A percentile compares a stretch with the other conserved stretches of the same genome.
Conservation (phyloP, 2,888 invertebrate genomes). For the Sarcophaga variegata region DNA sequence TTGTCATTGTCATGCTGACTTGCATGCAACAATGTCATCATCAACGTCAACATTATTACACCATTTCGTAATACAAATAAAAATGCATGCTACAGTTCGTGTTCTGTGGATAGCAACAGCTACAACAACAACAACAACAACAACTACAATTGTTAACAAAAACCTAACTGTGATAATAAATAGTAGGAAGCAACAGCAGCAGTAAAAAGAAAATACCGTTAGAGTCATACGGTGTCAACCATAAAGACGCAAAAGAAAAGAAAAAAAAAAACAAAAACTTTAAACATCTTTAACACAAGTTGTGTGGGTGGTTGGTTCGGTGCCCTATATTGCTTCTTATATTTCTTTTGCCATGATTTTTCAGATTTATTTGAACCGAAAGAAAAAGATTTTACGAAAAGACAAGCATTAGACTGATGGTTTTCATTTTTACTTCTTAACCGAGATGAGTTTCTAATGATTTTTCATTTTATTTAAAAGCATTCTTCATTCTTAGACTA, state of each 20-base stretch:
- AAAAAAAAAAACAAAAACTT: not conserved
- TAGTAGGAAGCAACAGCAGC: not conserved
- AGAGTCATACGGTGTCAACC: conserved; percentile 26
- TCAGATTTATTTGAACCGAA: not conserved
- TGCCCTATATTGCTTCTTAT: not conserved
- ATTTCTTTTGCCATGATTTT: not conserved
- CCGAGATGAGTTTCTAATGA: too few relatives aligned
- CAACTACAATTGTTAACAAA: conserved; percentile 6
- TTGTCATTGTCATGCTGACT: conserved; percentile 69
- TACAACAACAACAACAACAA: conserved; percentile 44
- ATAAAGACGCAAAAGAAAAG: too few relatives aligned
- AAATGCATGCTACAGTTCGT: conserved; percentile 29
- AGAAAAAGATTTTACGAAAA: not conserved
- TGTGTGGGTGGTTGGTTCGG: not conserved
- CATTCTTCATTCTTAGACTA: too few relatives aligned
- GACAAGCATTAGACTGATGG: not conserved
- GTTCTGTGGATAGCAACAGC: too few relatives aligned
- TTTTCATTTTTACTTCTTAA: not conserved
- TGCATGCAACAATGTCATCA: conserved; percentile 69
- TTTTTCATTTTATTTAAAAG: too few relatives aligned
- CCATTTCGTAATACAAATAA: conserved; percentile 52
- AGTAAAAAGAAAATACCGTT: not conserved
- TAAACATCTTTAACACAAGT: conserved; percentile 28
- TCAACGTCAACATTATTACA: conserved; percentile 69
- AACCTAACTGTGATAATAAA: too few relatives aligned